These are phyloP conservation scores for Acrossocheilus wenchowensis DNA, from an alignment of 2,797 vertebrate genomes.

Conservation along the genomic window DNA sequence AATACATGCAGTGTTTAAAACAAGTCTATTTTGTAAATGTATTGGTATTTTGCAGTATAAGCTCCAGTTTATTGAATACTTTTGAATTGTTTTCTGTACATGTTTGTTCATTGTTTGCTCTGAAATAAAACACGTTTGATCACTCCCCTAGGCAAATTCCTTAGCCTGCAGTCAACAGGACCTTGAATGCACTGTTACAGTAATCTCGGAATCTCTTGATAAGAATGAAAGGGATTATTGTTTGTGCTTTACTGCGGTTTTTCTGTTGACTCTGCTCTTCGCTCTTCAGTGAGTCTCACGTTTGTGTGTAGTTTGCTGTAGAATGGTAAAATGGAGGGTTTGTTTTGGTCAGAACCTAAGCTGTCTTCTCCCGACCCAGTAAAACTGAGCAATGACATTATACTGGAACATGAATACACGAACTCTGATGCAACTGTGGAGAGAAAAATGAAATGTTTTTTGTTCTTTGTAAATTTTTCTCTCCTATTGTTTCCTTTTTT, in stretches of 20 bases:
- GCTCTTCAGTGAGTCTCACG: conserved; percentile 9
- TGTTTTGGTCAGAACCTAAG: neutral
- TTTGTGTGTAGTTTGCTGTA: neutral
- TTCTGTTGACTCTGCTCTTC: conserved; percentile 11
- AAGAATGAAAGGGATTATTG: conserved; percentile 19
- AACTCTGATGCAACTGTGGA: conserved; percentile 17
- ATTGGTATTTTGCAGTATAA: neutral
- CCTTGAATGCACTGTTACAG: conserved; percentile 35
- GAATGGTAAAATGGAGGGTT: conserved; percentile 14
- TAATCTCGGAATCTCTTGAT: conserved; percentile 23
- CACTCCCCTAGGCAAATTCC: conserved; percentile 56
- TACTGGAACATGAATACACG: neutral
- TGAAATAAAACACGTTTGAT: neutral
- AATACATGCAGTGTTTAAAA: neutral
- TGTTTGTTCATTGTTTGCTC: conserved; percentile 49
- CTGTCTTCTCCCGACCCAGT: neutral
- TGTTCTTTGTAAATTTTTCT: neutral
- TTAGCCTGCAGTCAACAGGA: conserved; percentile 13
- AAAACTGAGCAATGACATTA: conserved; percentile 3
- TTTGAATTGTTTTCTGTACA: neutral
- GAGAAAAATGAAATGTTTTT: conserved; percentile 7
- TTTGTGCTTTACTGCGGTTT: conserved; percentile 19
- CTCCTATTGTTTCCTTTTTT: neutral
- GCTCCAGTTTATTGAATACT: neutral
- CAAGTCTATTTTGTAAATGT: neutral